phyloP scores from a whole-genome alignment of 2,797 vertebrate genomes.

The Graptemys geographica region DNA sequence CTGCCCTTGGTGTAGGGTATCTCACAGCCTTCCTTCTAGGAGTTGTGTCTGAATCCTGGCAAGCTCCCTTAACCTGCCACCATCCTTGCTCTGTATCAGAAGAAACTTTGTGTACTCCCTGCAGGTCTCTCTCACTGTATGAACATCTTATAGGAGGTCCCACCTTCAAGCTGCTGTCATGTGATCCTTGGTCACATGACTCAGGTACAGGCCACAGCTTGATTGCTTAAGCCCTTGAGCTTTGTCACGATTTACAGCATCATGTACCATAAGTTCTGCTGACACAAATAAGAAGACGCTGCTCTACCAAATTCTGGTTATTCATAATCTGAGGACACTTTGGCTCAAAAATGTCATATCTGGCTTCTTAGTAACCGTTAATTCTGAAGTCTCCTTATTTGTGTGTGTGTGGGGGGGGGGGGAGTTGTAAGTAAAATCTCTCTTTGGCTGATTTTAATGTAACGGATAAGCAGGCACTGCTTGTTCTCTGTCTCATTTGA shows the following conservation, averaged over 20 bases:
- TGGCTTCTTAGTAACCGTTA: not conserved
- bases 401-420: not conserved
- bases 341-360: not conserved
- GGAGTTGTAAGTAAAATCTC: not conserved
- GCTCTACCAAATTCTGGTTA: not conserved
- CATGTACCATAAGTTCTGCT: not conserved
- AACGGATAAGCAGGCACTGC: not conserved
- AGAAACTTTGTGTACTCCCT: too few species aligned
- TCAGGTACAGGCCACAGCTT: not conserved
- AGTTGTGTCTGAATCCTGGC: too few species aligned
- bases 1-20: too few species aligned
- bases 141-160: too few species aligned
- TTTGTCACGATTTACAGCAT: not conserved
- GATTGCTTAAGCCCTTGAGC: not conserved
- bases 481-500: slow-evolving; percentile 64
- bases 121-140: too few species aligned
- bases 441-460: not conserved
- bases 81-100: too few species aligned
- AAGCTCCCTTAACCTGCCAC: too few species aligned
- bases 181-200: too few species aligned
- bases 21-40: too few species aligned
- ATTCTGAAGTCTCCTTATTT: not conserved
- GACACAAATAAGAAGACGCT: not conserved
- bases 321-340: not conserved
- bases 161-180: too few species aligned